These are phyloP conservation scores for Aegithalos caudatus DNA, from an alignment of 2,113 vertebrate genomes.

Conservation along the genomic window DNA sequence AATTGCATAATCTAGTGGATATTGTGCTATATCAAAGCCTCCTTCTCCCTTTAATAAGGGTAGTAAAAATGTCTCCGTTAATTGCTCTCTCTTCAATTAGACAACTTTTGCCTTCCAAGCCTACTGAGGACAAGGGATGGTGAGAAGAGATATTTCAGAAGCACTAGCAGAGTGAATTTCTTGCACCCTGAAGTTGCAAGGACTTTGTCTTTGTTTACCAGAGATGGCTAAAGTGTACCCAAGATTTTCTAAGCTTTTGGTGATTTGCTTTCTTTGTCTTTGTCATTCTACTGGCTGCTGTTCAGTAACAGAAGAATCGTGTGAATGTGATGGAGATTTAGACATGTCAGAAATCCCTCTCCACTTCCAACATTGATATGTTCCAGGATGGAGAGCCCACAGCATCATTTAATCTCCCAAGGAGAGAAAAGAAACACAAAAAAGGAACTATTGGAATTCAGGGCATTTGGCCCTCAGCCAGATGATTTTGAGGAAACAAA, in stretches of 20 bases:
- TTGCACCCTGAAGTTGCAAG: not conserved
- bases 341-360: not conserved
- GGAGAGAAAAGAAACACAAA: not conserved
- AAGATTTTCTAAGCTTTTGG: not conserved
- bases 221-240: not conserved
- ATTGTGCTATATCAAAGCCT: conserved; percentile 57
- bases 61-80: conserved; percentile 42
- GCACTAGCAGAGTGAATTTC: not conserved
- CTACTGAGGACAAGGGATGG: not conserved
- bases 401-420: not conserved
- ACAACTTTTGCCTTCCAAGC: not conserved
- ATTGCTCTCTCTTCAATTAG: conserved; percentile 30
- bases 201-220: not conserved
- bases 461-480: not conserved
- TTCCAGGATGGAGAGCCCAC: not conserved
- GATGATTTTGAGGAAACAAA: not conserved
- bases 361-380: not conserved
- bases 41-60: conserved; percentile 38
- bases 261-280: not conserved
- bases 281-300: not conserved
- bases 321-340: not conserved
- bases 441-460: not conserved
- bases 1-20: conserved; percentile 63
- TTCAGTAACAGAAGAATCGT: not conserved
- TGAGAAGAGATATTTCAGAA: not conserved